A percentile compares a stretch with the other conserved stretches of the same genome.
Conservation (phyloP, 2,113 vertebrate genomes). For the Mesitornis unicolor region DNA sequence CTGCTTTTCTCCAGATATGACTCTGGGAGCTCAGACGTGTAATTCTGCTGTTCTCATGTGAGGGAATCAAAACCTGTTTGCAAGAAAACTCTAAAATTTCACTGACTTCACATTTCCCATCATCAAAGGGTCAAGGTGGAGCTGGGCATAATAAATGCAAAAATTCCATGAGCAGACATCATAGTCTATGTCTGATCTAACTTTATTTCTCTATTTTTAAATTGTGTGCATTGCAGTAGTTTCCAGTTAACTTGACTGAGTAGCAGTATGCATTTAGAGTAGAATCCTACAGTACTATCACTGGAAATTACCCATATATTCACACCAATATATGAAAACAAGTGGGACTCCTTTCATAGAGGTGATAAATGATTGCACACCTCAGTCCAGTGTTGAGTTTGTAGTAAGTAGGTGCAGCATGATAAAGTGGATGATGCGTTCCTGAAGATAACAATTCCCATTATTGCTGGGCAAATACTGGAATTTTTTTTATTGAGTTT, state of each 20-base stretch:
- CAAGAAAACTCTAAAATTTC: not conserved
- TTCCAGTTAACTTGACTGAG: not conserved
- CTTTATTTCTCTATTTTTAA: not conserved
- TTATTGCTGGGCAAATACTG: not conserved
- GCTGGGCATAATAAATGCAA: not conserved
- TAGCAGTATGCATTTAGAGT: not conserved
- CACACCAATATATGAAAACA: not conserved
- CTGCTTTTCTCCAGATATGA: not conserved
- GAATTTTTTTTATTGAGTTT: not conserved
- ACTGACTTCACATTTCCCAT: not conserved
- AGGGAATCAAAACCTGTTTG: not conserved
- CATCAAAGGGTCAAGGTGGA: not conserved
- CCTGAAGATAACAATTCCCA: not conserved
- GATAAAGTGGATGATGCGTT: not conserved
- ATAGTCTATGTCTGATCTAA: not conserved
- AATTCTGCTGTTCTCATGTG: not conserved
- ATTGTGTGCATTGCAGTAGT: accelerated
- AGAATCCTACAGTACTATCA: not conserved
- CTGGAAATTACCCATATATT: not conserved
- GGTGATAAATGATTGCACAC: not conserved
- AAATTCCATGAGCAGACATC: not conserved
- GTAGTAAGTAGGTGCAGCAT: not conserved
- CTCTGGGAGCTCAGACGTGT: not conserved
- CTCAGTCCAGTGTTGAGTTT: not conserved
- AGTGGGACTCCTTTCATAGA: not conserved